Conservation (phyloP, 2,888 invertebrate species). For the Maniola hyperantus region DNA sequence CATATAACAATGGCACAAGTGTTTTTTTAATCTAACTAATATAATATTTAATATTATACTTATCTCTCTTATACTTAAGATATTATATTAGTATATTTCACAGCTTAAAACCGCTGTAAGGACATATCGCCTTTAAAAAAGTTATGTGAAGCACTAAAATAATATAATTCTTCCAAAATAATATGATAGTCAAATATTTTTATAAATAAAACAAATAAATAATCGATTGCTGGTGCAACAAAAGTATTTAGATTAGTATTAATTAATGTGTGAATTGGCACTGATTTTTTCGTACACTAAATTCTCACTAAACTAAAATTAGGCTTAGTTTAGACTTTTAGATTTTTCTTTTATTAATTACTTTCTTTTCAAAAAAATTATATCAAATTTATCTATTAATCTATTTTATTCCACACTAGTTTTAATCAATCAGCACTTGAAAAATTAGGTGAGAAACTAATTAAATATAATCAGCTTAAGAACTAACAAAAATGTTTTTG, state of each 20-base stretch:
- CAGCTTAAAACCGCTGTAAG: slow-evolving; percentile 25
- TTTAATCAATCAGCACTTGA: too few relatives aligned
- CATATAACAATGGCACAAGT: background rate
- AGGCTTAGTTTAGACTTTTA: background rate
- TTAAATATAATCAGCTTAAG: too few relatives aligned
- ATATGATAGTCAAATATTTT: slow-evolving; percentile 68
- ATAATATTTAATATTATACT: slow-evolving; percentile 13
- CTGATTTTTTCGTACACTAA: slow-evolving; percentile 10
- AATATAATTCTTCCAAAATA: slow-evolving; percentile 55
- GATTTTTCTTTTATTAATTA: background rate
- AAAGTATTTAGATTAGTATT: slow-evolving; percentile 58
- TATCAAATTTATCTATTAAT: too few relatives aligned
- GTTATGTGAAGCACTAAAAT: slow-evolving; percentile 19
- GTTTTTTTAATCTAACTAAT: background rate
- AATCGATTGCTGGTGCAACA: slow-evolving; percentile 60
- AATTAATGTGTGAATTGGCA: slow-evolving; percentile 2
- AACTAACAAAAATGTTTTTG: too few relatives aligned
- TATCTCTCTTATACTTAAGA: slow-evolving; percentile 16
- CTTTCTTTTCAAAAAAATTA: too few relatives aligned
- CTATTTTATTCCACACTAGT: too few relatives aligned
- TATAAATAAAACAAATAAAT: slow-evolving; percentile 48
- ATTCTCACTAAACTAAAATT: background rate
- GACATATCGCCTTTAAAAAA: slow-evolving; percentile 34
- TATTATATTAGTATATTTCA: slow-evolving; percentile 20
- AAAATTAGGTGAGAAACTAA: too few relatives aligned